Evolutionary conservation across 2,888 invertebrate genomes (phyloP).

Genomic region (Cryptocephalus primarius): DNA sequence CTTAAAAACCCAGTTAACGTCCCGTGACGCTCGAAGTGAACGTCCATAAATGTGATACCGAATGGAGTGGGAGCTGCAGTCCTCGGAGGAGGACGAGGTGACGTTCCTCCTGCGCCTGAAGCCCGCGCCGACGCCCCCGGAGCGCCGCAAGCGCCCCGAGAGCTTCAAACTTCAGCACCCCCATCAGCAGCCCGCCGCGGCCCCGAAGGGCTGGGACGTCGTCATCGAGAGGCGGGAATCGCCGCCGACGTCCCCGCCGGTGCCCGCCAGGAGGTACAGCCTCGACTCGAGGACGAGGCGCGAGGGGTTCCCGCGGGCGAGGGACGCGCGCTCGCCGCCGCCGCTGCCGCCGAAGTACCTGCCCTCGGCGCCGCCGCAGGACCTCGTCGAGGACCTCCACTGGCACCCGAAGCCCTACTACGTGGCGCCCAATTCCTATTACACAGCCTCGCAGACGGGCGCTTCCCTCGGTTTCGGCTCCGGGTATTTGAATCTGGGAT

Average conservation of each 20-base stretch:
- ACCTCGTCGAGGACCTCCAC: constrained; percentile 15
- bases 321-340: constrained; percentile 6
- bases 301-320: neutral
- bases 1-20: too few species aligned
- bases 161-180: constrained; percentile 11
- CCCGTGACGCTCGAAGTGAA: too few species aligned
- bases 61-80: too few species aligned
- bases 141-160: constrained; percentile 20
- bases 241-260: constrained; percentile 4
- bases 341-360: constrained; percentile 23
- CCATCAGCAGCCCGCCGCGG: neutral
- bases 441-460: constrained; percentile 5
- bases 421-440: constrained; percentile 1
- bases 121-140: constrained; percentile 32
- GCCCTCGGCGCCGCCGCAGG: constrained; percentile 32
- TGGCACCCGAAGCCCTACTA: constrained; percentile 19
- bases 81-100: constrained; percentile 28
- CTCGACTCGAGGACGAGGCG: neutral
- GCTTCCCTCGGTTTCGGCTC: constrained; percentile 8
- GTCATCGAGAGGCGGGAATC: constrained; percentile 24
- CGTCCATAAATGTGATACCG: too few species aligned
- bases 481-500: constrained; percentile 13
- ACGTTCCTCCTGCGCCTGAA: constrained; percentile 32
- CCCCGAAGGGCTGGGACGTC: constrained; percentile 31
- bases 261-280: neutral